Evolutionary conservation across 2,888 invertebrate genomes (phyloP).

Genomic region (Rosalia funebris): DNA sequence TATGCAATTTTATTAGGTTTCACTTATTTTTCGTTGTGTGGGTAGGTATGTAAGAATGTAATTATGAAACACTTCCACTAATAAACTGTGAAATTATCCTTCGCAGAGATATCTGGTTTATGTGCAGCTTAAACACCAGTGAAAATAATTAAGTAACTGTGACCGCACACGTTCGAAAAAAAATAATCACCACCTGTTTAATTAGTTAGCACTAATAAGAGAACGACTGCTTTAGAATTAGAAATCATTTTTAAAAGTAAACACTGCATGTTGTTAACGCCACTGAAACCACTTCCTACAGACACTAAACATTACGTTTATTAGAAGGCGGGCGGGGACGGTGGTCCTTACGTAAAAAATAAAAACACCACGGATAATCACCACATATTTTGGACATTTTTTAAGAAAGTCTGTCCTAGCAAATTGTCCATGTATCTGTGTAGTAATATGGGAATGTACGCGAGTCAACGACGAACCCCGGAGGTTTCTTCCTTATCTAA

Average conservation of each 20-base stretch:
- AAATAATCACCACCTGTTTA: conserved; percentile 24
- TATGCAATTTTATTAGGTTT: conserved; percentile 17
- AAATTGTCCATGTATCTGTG: conserved; percentile 63
- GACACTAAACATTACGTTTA: conserved; percentile 1
- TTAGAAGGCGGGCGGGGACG: not conserved
- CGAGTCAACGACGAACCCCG: conserved; percentile 35
- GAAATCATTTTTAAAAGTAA: conserved; percentile 20
- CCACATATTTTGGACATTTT: conserved; percentile 61
- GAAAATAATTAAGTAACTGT: conserved; percentile 5
- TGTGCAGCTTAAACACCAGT: conserved; percentile 8
- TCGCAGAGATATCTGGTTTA: not conserved
- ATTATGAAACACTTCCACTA: conserved; percentile 25
- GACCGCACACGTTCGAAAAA: conserved; percentile 2
- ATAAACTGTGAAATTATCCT: conserved; percentile 16
- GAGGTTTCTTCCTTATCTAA: conserved; percentile 40
- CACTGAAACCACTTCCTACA: conserved; percentile 18
- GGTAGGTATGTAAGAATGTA: conserved; percentile 2
- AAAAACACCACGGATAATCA: conserved; percentile 45
- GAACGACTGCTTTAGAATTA: conserved; percentile 3
- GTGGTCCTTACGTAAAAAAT: conserved; percentile 23
- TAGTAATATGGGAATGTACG: conserved; percentile 60
- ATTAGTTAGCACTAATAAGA: conserved; percentile 12
- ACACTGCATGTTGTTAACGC: conserved; percentile 15
- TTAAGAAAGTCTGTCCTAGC: conserved; percentile 61
- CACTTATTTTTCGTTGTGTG: conserved; percentile 20